Base-by-base conservation (phyloP, 1,140 invertebrate species). In the Leptonema lineaticorne region DNA sequence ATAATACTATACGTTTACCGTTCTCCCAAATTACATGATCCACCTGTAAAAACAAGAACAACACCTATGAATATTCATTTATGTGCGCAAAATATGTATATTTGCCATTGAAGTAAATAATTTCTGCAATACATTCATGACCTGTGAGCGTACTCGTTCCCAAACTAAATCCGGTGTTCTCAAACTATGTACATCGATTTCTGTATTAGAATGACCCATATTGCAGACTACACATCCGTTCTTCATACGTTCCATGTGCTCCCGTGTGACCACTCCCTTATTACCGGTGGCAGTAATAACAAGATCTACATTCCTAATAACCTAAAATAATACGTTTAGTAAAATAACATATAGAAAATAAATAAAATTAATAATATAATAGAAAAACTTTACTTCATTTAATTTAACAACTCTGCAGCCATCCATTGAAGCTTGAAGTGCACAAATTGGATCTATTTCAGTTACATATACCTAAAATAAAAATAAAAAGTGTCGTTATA, bases 371-470 rank as follows among this genome's bases (percentile, higher is more conserved):
- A 45, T 14, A 56, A 20, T 22, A 3, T 56, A 4, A 18, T 8
- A 50, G 24, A 46, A 7, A 30, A 24, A 5, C 4, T 62, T 74
- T 58, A 96, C 93, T 84, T 95, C 96, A 76, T 94, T 95, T 64
- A 98, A 79, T 83, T 97, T 96, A 37, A 98, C 93, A 37, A 98
- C 95, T 74, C 94, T 87, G 78, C 94, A 97, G 1, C 97, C 96
- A 79, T 98, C 97, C 96, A 98, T 98, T 76, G 96, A 95, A 2
- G 95, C 96, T 83, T 98, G 97, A 41, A 98, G 83, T 56, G 96
- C 96, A 82, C 96, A 98, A 74, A 99, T 98, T 0, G 97, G 96
- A 84, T 99, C 96, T 72, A 99, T 97, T 84, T 99, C 97, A 53
- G 96, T 97, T 16, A 99, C 93, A 79, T 95, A 97, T 18, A 92